Base-by-base conservation (phyloP, 2,888 invertebrate genomes). In the Blastobasis lacticolella region DNA sequence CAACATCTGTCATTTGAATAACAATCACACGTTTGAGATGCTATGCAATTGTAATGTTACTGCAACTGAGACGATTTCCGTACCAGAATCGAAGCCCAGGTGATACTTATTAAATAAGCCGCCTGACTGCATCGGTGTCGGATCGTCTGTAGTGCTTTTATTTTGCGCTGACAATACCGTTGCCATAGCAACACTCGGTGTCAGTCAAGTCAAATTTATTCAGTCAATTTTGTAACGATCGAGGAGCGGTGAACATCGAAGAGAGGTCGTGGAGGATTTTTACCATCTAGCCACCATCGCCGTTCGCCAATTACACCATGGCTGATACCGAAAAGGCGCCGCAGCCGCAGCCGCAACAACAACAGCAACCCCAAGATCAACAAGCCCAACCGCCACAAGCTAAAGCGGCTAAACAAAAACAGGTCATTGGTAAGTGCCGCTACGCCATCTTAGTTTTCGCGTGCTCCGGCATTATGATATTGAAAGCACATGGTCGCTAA, bases 271-370 rank as follows among this genome's bases (percentile, higher is more conserved):
- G 92, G 92, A 92, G 92, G 91, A 91, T 90, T 90, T 23, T 90
- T 90, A 91, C 91, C 89, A 90, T 89, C 89, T 89, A 86, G 85
- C 88, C 90, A 91, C 91, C 91, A 91, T 91, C 92, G 91, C 91
- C 92, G 90, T 91, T 91, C 91, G 91, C 91, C 91, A 92, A 92
- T 90, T 91, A 92, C 93, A 93, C 92, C 94, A 97, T 97, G 97
- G 96, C 96, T 94, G 97, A 97, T 94, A 94, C 96, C 92, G 96
- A 95, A 90, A 93, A 94, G 90, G 92, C 92, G 90, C 92, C 93
- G 91, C 88, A 92, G 90, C 85, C 91, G 90, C 90, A 90, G 83
- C 88, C 84, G 71, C 87, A 88, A 74, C 88, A 78, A 70, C 79
- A 78, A 70, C 79, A 93, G 89, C 92, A 91, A 90, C 91, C 92